Percentiles rank a stretch among this genome's conserved stretches.
Evolutionary conservation across 2,797 vertebrate genomes (phyloP).

Genomic region (Sus cebifrons): DNA sequence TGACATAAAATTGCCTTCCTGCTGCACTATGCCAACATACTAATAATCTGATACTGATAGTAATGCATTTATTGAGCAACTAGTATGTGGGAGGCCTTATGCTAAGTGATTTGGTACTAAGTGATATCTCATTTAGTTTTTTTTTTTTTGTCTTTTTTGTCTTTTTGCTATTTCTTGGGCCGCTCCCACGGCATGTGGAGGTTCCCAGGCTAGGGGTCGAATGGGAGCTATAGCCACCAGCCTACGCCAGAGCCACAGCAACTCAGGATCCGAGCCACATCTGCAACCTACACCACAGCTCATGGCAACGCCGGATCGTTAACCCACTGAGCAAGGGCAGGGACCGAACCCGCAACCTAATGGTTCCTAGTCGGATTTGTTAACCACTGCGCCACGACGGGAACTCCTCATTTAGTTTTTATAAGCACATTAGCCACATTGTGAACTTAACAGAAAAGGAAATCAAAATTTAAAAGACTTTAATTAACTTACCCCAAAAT

Average conservation of each 20-base stretch:
- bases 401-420: slow-evolving; percentile 12
- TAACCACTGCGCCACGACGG: too few relatives aligned
- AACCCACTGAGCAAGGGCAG: too few relatives aligned
- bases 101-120: background rate
- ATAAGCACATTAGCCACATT: background rate
- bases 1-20: background rate
- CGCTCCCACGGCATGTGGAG: too few relatives aligned
- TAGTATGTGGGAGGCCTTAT: background rate
- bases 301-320: too few relatives aligned
- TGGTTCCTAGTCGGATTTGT: too few relatives aligned
- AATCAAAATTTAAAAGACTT: background rate
- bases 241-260: too few relatives aligned
- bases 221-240: too few relatives aligned
- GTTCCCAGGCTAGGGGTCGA: too few relatives aligned
- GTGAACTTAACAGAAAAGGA: slow-evolving; percentile 33
- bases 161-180: too few relatives aligned
- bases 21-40: background rate
- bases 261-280: too few relatives aligned
- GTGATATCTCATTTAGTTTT: slow-evolving; percentile 22
- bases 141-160: background rate
- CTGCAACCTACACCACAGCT: too few relatives aligned
- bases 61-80: slow-evolving; percentile 8
- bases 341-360: too few relatives aligned
- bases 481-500: background rate
- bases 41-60: background rate